Evolutionary conservation across 2,888 invertebrate genomes (phyloP), one percentile per base, ranked within the genome.

Genomic region (Cyrtodaria siliqua): DNA sequence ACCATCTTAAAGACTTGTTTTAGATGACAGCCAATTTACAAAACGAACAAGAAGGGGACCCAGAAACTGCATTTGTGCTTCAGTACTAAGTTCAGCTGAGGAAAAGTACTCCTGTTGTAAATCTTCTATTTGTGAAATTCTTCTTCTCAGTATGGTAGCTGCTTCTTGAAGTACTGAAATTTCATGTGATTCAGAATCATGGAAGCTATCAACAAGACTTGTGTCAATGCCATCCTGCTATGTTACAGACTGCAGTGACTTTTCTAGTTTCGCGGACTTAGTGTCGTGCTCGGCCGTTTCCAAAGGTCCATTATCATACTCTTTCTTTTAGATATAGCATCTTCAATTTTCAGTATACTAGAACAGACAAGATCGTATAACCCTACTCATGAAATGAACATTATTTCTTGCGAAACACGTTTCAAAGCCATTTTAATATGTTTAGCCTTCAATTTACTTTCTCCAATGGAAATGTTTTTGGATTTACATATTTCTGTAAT

Each of bases 41-140:
- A 56, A 56, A 16, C 29, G 38, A 33, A 56, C 18, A 16, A 38
- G 23, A 38, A 33, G 56, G 23, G 2, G 33, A 23, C 38, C 56
- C 29, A 56, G 33, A 23, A 56, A 56, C 12, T 55, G 3, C 27
- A 27, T 24, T 16, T 55, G 55, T 3, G 55, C 24, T 55, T 55
- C 27, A 27, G 27, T 56, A 38, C 23, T 56, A 20, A 56, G 29
- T 56, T 56, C 56, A 2, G 56, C 4, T 38, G 33, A 38, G n/a
- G 56, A 56, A 16, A 56, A 56, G 33, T 29, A 56, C 56, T 56
- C 33, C 12, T 56, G 29, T 56, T 38, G 44, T 9, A 44, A 16
- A 44, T 16, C 6, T 9, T 6, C 6, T 44, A 16, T 16, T 44
- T 44, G 4, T 12, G 12, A 12, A 8, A 33, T 4, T 33, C 33